Evolutionary conservation across 2,113 vertebrate genomes (phyloP).

Genomic region (Oreochromis niloticus): DNA sequence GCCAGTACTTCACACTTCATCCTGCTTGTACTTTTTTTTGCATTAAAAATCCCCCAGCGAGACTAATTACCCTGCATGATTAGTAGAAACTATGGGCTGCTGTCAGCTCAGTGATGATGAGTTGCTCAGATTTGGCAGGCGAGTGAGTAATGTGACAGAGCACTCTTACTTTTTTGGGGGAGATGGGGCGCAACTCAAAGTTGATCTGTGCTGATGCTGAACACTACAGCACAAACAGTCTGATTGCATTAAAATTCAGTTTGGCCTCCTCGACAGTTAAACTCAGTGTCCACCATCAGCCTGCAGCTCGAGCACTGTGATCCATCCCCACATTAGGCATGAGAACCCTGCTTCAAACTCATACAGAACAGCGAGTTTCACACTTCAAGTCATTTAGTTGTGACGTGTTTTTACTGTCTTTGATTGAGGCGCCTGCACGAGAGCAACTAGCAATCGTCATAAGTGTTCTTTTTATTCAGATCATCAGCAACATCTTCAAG

Average conservation of each 20-base stretch:
- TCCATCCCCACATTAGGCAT: background rate
- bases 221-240: background rate
- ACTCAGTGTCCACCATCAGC: background rate
- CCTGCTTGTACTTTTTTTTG: background rate
- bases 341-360: background rate
- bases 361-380: background rate
- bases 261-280: background rate
- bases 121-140: background rate
- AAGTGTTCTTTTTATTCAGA: background rate
- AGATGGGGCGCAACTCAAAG: background rate
- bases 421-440: background rate
- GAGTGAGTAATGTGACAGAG: background rate
- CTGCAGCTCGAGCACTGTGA: background rate
- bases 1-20: background rate
- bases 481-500: background rate
- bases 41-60: background rate
- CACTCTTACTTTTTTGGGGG: background rate
- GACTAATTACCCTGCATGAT: background rate
- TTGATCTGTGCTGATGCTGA: background rate
- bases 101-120: background rate
- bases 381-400: background rate
- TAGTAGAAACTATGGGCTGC: background rate
- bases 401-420: background rate
- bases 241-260: slow-evolving; percentile 8
- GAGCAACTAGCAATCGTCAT: background rate